Conservation (phyloP, 2,888 invertebrate species). For the Idaea biselata region DNA sequence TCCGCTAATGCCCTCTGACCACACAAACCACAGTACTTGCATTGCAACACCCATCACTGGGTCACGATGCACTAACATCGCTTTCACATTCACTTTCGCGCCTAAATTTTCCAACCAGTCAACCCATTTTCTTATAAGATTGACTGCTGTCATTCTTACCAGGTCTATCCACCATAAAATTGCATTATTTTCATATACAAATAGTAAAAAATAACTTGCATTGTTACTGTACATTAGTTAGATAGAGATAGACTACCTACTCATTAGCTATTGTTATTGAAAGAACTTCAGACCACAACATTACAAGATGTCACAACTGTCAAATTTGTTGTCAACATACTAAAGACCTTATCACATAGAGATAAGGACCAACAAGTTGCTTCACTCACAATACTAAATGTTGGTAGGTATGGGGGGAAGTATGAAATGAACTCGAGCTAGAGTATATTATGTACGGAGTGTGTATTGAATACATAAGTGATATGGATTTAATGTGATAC, state of each 20-base stretch:
- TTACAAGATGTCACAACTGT: conserved; percentile 9
- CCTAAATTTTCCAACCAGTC: conserved; percentile 28
- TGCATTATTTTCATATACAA: background rate
- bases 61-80: conserved; percentile 36
- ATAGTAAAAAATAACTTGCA: background rate
- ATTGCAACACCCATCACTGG: conserved; percentile 52
- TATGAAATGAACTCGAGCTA: background rate
- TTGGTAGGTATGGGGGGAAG: background rate
- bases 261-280: conserved; percentile 14
- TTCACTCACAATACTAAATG: background rate
- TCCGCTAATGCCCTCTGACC: conserved; percentile 47
- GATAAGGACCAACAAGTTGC: conserved; percentile 5
- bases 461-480: background rate
- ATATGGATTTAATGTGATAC: conserved; percentile 9
- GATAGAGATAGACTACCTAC: background rate
- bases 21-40: conserved; percentile 28
- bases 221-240: background rate
- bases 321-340: background rate
- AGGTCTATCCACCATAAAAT: background rate
- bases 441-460: background rate
- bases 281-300: conserved; percentile 8
- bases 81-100: conserved; percentile 51
- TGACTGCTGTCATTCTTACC: conserved; percentile 19
- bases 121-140: conserved; percentile 16
- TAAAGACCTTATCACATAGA: conserved; percentile 12